phyloP scores from a whole-genome alignment of 2,797 vertebrate genomes.

The Myripristis jacobus region DNA sequence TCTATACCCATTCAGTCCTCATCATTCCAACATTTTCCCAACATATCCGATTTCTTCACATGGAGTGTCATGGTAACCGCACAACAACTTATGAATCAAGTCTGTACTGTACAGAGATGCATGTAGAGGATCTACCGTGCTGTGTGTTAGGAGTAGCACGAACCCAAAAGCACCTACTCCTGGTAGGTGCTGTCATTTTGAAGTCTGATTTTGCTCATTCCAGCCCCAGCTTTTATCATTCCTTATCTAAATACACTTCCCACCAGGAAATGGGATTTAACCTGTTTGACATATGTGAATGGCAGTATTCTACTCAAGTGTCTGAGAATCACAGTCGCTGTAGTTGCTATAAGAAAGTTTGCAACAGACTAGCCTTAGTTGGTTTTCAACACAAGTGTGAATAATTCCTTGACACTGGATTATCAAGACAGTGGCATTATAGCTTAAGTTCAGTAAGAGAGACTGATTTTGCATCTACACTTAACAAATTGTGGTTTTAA shows the following conservation, averaged over 20 bases:
- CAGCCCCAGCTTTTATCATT: conserved; percentile 43
- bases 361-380: conserved; percentile 21
- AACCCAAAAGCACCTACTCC: conserved; percentile 63
- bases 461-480: conserved; percentile 31
- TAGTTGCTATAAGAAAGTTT: conserved; percentile 31
- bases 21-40: conserved; percentile 38
- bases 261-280: background rate
- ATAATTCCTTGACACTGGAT: conserved; percentile 11
- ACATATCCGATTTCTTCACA: conserved; percentile 32
- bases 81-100: conserved; percentile 28
- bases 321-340: conserved; percentile 64
- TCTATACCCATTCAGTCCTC: conserved; percentile 51
- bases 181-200: conserved; percentile 59
- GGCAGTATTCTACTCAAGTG: conserved; percentile 64
- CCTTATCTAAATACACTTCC: background rate
- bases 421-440: conserved; percentile 25
- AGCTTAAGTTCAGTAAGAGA: conserved; percentile 18
- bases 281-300: background rate
- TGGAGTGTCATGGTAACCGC: conserved; percentile 22
- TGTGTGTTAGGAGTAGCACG: conserved; percentile 30
- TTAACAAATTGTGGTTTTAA: background rate
- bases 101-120: conserved; percentile 34
- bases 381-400: conserved; percentile 16
- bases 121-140: conserved; percentile 35
- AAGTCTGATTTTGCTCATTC: conserved; percentile 29